These are phyloP conservation scores for Apoda limacodes DNA, from an alignment of 2,888 invertebrate genomes.

Conservation along the genomic window DNA sequence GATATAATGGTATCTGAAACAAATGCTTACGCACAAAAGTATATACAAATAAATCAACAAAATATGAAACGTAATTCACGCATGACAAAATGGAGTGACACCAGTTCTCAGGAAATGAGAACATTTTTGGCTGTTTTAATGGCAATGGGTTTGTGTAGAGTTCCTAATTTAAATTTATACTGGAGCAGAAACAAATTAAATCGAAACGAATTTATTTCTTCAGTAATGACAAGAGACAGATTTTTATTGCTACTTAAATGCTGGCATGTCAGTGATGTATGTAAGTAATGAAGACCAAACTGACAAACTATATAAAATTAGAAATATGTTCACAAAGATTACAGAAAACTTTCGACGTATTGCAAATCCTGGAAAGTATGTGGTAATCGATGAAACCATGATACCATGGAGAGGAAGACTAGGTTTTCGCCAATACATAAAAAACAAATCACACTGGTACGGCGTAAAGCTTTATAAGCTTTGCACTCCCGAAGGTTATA, in stretches of 20 bases:
- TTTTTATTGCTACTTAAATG: slow-evolving; percentile 17
- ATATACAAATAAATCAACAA: slow-evolving; percentile 7
- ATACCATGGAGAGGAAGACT: slow-evolving; percentile 17
- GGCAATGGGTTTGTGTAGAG: slow-evolving; percentile 12
- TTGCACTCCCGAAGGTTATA: slow-evolving; percentile 15
- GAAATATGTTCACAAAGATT: slow-evolving; percentile 8
- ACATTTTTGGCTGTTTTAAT: slow-evolving; percentile 13
- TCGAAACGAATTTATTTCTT: slow-evolving; percentile 15
- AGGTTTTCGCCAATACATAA: slow-evolving; percentile 28
- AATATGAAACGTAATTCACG: slow-evolving; percentile 18
- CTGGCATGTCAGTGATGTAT: slow-evolving; percentile 17
- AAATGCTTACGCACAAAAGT: slow-evolving; percentile 16
- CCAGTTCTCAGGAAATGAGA: slow-evolving; percentile 12
- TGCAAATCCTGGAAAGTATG: slow-evolving; percentile 11
- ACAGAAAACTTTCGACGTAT: slow-evolving; percentile 11
- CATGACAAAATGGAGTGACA: slow-evolving; percentile 10
- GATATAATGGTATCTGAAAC: slow-evolving; percentile 17
- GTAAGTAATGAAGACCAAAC: slow-evolving; percentile 4
- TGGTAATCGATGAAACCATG: slow-evolving; percentile 12
- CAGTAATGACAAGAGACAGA: slow-evolving; percentile 13
- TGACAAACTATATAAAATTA: slow-evolving; percentile 12
- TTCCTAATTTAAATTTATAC: slow-evolving; percentile 12
- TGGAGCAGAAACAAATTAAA: slow-evolving; percentile 14
- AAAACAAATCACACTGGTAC: slow-evolving; percentile 16
- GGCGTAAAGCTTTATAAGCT: slow-evolving; percentile 13